A percentile compares a stretch with the other conserved stretches of the same genome.
Conservation (phyloP, 2,888 invertebrate genomes). For the Chalcosyrphus nemorum region DNA sequence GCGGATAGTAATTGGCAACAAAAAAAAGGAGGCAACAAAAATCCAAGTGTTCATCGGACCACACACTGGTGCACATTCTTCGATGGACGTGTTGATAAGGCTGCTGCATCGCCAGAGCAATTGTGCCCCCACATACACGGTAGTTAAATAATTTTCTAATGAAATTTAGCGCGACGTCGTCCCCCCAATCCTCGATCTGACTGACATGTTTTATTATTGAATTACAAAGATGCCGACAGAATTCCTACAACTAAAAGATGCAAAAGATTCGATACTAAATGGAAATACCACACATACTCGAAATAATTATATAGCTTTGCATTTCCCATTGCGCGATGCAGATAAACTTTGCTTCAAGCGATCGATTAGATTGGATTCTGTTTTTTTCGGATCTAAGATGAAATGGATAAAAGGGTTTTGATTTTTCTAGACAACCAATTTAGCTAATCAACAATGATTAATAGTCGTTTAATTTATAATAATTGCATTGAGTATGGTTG, state of each 20-base stretch:
- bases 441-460: slow-evolving; percentile 61
- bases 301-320: neutral
- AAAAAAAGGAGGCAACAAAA: slow-evolving; percentile 15
- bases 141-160: slow-evolving; percentile 50
- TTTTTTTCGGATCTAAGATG: neutral
- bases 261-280: slow-evolving; percentile 18
- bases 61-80: slow-evolving; percentile 30
- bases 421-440: slow-evolving; percentile 19
- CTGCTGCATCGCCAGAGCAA: slow-evolving; percentile 3
- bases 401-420: too few species aligned
- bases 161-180: slow-evolving; percentile 41
- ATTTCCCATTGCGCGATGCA: slow-evolving; percentile 4
- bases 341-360: slow-evolving; percentile 1
- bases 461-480: slow-evolving; percentile 50
- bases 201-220: neutral
- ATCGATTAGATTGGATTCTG: slow-evolving; percentile 13
- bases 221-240: slow-evolving; percentile 49
- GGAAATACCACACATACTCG: slow-evolving; percentile 17
- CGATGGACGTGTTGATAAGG: slow-evolving; percentile 49
- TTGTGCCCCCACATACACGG: neutral
- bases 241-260: slow-evolving; percentile 24
- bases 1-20: slow-evolving; percentile 52
- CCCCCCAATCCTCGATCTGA: neutral
- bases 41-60: slow-evolving; percentile 34
- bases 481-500: slow-evolving; percentile 29